Base-by-base conservation (phyloP, 1,140 invertebrate genomes). In the Pogonomyrmex barbatus region DNA sequence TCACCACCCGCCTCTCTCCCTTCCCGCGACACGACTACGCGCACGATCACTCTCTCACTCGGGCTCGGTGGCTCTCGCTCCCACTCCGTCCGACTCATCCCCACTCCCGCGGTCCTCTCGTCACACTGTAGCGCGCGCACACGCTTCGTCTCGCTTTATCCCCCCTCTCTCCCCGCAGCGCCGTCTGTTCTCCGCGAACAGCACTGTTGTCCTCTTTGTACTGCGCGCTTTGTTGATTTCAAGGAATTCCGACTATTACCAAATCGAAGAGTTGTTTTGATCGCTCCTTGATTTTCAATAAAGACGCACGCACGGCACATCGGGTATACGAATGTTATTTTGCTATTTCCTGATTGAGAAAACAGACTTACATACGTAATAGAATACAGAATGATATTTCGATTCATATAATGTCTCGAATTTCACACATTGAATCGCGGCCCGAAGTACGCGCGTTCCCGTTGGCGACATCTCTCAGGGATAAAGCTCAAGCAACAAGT, bases 1-100 rank as follows among this genome's bases (percentile, higher is more conserved):
- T 92, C 93, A 76, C 87, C 91, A 88, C 89, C 92, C 92, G 91
- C 92, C 89, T 90, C 90, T 85, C 91, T 60, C 52, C 70, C 5
- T 12, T 52, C n/a, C 54, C 56, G 56, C 63, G 17, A 47, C 73
- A 54, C 76, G 71, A 39, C 71, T 79, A 63, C 65, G 50, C 62
- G 42, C 54, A n/a, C 77, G 33, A 75, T 30, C 83, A 45, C 79
- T 68, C 30, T 88, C 91, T 82, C 73, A 17, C 52, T 60, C 77
- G n/a, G 52, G 10, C 45, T 9, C 3, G 42, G 24, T 10, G 42
- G 14, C 24, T 79, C 60, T 73, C 65, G 30, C 67, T 73, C 77
- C 17, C 68, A 14, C 77, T 67, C 10, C 52, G 58, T 73, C 36
- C 39, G 70, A 6, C 73, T 30, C 86, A 63, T 68, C 88, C 39